Evolutionary conservation across 2,113 vertebrate genomes (phyloP).

Genomic region (Mustelus asterias): DNA sequence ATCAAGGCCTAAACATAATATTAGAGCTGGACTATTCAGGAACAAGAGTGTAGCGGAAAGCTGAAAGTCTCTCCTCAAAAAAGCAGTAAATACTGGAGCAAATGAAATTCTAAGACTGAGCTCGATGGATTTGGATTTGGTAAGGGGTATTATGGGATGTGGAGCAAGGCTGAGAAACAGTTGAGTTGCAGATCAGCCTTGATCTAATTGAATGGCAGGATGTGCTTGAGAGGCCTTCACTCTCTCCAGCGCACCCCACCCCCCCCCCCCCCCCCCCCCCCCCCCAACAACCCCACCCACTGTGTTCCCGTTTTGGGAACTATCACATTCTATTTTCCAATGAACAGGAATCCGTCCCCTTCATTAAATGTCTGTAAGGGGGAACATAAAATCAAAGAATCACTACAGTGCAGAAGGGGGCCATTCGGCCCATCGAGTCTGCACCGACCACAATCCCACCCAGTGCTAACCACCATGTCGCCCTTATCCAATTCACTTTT

Average conservation of each 20-base stretch:
- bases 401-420: too few relatives aligned
- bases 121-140: neutral
- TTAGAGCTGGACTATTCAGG: neutral
- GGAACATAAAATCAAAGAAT: too few relatives aligned
- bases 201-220: neutral
- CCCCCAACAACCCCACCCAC: neutral
- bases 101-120: too few relatives aligned
- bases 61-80: too few relatives aligned
- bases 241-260: neutral
- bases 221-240: neutral
- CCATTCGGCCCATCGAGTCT: too few relatives aligned
- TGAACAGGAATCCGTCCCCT: too few relatives aligned
- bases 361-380: too few relatives aligned
- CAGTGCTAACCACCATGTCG: too few relatives aligned
- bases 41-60: neutral
- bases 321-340: neutral
- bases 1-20: neutral
- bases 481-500: too few relatives aligned
- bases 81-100: too few relatives aligned
- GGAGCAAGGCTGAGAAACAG: neutral
- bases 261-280: neutral
- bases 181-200: neutral
- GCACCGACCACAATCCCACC: too few relatives aligned
- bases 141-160: neutral
- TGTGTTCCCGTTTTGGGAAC: neutral